phyloP scores from a whole-genome alignment of 2,113 vertebrate species.

The cattle (Bos taurus) region DNA sequence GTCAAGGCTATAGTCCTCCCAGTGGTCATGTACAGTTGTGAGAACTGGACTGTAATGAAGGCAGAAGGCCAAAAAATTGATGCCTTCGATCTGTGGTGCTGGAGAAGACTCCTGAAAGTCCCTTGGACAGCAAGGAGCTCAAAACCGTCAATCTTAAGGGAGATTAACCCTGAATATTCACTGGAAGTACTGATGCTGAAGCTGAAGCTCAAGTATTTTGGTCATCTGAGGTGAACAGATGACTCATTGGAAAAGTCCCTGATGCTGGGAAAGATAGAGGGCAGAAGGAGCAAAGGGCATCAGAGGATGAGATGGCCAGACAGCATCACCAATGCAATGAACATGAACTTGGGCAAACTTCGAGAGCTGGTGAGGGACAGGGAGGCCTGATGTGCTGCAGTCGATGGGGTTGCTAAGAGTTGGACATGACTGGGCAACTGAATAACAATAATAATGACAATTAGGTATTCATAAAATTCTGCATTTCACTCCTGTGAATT shows the following conservation, averaged over 20 bases:
- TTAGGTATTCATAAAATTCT: neutral
- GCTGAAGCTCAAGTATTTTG: neutral
- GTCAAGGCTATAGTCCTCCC: neutral
- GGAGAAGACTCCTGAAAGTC: neutral
- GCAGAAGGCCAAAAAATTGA: neutral
- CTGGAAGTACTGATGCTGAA: neutral
- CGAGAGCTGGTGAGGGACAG: neutral
- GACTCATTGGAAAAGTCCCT: neutral
- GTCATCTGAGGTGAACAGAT: neutral
- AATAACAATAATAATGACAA: neutral
- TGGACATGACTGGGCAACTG: neutral
- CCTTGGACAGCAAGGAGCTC: neutral
- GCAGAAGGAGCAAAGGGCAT: neutral
- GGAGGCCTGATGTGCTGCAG: neutral
- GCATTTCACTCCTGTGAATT: conserved; percentile 36
- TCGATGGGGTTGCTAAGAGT: neutral
- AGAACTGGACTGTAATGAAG: neutral
- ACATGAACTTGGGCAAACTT: neutral
- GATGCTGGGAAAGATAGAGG: neutral
- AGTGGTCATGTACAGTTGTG: neutral
- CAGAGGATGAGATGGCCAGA: neutral
- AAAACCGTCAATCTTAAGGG: neutral
- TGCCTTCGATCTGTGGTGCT: neutral
- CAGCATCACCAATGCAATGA: neutral
- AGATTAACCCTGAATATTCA: neutral